phyloP scores from a whole-genome alignment of 2,888 invertebrate genomes.

The Cylindroiulus punctatus region DNA sequence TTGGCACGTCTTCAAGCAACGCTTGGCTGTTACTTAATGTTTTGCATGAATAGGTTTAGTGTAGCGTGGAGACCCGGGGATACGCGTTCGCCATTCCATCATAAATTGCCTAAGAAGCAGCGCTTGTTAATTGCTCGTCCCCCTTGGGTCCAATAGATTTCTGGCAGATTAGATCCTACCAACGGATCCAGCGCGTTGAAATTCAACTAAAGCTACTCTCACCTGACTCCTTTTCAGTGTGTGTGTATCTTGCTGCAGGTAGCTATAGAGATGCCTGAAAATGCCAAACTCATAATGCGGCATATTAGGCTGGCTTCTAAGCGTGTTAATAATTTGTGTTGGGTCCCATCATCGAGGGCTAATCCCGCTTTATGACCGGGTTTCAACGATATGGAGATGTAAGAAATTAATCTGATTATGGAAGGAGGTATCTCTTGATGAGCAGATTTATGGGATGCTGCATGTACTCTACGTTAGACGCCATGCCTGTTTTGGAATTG shows the following conservation, averaged over 20 bases:
- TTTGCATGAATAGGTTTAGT: constrained; percentile 50
- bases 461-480: no score
- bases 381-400: background rate
- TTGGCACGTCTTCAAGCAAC: background rate
- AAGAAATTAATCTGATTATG: constrained; percentile 20
- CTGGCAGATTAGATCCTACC: constrained; percentile 37
- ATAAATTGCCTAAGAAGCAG: constrained; percentile 48
- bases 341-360: constrained; percentile 27
- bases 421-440: background rate
- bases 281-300: background rate
- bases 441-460: background rate
- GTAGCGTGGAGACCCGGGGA: constrained; percentile 22
- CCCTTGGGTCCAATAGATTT: constrained; percentile 47
- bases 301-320: background rate
- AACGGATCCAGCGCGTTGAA: constrained; percentile 24
- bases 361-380: constrained; percentile 14
- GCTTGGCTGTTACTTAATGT: constrained; percentile 47
- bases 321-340: constrained; percentile 3
- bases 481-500: no score
- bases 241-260: background rate
- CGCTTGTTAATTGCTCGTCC: constrained; percentile 42
- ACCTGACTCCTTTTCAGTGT: background rate
- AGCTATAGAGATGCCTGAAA: background rate
- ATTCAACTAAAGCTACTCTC: constrained; percentile 29
- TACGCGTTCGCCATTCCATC: constrained; percentile 37